Evolutionary conservation across 2,888 invertebrate species (phyloP), one percentile per base, ranked within the genome.

Genomic region (Chrysolina oricalcia): DNA sequence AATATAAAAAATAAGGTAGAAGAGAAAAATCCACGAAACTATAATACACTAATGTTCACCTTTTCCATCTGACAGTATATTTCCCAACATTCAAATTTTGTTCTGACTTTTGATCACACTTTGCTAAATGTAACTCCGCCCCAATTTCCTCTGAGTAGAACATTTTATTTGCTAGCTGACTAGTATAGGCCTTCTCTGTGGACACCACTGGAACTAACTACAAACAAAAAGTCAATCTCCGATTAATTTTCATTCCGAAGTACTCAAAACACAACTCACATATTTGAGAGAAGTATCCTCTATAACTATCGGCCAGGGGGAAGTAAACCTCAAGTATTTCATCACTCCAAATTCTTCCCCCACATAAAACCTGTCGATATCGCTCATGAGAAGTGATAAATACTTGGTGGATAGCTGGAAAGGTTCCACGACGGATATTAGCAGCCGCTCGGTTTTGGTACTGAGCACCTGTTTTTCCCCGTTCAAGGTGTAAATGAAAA

Each of bases 241-340:
- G 8, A 35, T 35, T 35, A 6, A 35, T 35, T 35, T 35, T 35
- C 8, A 35, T 35, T 35, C 35, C 35, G 0, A 35, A 35, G 35
- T 35, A 35, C 35, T 35, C 27, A 27, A 27, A 27, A n/a, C 27
- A 3, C 13, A 68, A 82, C 83, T 88, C 84, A 93, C 91, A 84
- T 93, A 90, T 84, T 93, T 92, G 78, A 94, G 88, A 63, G 91
- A 91, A 63, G 94, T 93, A 84, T 91, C 90, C 82, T 93, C 89
- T 83, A 94, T 93, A 43, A 91, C 83, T 76, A 94, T 90, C 69
- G 93, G 92, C 93, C 93, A 94, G 1, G 94, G 94, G 74, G 94
- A 94, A 67, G 91, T 87, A 81, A 93, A 93, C 81, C 91, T 92
- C 65, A 94, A 91, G 82, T 92, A 91, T 64, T 93, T 93, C 92